A percentile compares a stretch with the other conserved stretches of the same genome.
Evolutionary conservation across 2,888 invertebrate genomes (phyloP).

Genomic region (Leucophenga maculata): DNA sequence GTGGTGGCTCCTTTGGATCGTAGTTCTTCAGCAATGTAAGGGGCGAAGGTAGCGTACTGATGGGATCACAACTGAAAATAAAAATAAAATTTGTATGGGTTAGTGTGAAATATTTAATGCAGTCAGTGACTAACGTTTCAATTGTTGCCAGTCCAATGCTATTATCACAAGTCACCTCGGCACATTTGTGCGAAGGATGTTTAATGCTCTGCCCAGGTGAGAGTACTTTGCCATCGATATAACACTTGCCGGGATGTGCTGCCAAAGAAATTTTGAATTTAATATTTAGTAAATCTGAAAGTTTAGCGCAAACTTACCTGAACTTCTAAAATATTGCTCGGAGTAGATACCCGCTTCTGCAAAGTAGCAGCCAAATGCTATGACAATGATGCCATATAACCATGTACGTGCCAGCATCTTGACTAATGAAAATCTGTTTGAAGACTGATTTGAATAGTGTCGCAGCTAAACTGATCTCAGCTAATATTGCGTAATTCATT

Average conservation of each 20-base stretch:
- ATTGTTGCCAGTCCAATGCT: constrained; percentile 19
- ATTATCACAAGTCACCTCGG: constrained; percentile 20
- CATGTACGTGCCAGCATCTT: neutral
- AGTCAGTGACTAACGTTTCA: constrained; percentile 13
- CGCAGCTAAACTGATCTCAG: neutral
- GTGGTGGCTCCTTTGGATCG: constrained; percentile 13
- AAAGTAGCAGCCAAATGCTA: no score
- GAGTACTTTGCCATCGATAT: constrained; percentile 8
- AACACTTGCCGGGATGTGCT: constrained; percentile 26
- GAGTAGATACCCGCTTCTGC: constrained; percentile 3
- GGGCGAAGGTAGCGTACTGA: constrained; percentile 9
- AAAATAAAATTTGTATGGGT: neutral
- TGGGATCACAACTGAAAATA: constrained; percentile 18
- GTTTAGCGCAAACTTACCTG: neutral
- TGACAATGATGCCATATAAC: neutral
- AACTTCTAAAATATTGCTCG: neutral
- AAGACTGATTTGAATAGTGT: neutral
- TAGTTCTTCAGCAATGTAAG: constrained; percentile 4
- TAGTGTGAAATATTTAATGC: no score
- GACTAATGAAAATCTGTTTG: neutral
- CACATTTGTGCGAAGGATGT: constrained; percentile 17
- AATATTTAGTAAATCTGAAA: neutral
- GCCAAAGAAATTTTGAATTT: neutral
- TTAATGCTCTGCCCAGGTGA: constrained; percentile 14
- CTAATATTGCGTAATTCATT: no score